phyloP scores from a whole-genome alignment of 2,888 invertebrate species.

The Tineola bisselliella region DNA sequence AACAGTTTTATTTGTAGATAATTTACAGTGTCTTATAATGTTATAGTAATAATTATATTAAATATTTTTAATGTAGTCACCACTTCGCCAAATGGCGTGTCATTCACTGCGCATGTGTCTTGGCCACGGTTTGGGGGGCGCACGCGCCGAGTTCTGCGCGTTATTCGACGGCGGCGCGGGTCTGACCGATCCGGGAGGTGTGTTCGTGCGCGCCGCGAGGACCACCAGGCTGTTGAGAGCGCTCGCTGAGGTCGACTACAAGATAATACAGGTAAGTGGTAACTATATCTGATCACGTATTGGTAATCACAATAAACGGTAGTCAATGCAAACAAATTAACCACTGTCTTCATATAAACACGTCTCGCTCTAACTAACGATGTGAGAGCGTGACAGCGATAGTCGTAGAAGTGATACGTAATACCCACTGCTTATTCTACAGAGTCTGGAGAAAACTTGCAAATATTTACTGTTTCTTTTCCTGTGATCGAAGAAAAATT shows the following conservation, averaged over 20 bases:
- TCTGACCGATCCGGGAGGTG: constrained; percentile 47
- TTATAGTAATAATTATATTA: too few species aligned
- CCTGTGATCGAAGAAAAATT: neutral
- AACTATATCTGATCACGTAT: too few species aligned
- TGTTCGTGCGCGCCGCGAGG: constrained; percentile 74
- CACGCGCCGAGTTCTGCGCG: constrained; percentile 53
- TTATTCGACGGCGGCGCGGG: constrained; percentile 70
- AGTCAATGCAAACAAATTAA: neutral
- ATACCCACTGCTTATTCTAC: neutral
- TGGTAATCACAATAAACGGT: neutral
- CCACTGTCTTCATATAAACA: neutral
- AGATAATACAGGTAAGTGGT: constrained; percentile 80
- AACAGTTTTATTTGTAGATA: too few species aligned
- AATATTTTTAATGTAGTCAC: too few species aligned
- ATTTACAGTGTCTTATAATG: too few species aligned
- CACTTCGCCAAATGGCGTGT: constrained; percentile 30
- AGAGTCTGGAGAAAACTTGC: neutral
- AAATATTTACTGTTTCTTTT: constrained; percentile 3
- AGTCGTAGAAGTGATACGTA: neutral
- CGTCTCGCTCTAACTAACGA: neutral
- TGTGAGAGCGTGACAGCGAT: neutral
- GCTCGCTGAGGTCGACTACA: constrained; percentile 81
- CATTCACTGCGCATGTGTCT: constrained; percentile 67
- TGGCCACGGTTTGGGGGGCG: constrained; percentile 68
- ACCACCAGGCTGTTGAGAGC: constrained; percentile 77